Conservation (phyloP, 1,140 invertebrate genomes). For the Saccostrea cuccullata region DNA sequence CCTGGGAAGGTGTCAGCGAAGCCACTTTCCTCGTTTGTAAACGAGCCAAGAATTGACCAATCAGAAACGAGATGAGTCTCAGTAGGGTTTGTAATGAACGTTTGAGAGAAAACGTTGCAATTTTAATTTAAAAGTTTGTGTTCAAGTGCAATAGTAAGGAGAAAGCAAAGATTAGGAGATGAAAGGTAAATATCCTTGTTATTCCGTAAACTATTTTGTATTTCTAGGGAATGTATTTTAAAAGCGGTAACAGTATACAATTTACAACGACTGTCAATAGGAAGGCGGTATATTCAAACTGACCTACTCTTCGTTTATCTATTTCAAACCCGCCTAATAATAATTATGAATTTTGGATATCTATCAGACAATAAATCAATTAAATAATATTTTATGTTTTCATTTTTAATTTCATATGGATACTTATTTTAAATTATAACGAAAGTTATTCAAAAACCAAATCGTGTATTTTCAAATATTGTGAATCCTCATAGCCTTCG, state of each 20-base stretch:
- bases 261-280: not conserved
- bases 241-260: not conserved
- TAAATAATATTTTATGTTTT: no score
- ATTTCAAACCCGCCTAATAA: not conserved
- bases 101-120: not conserved
- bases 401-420: no score
- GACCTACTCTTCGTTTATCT: not conserved
- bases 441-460: no score
- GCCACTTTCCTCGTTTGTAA: slow-evolving; percentile 46
- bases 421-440: no score
- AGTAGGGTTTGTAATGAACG: not conserved
- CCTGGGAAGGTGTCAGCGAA: slow-evolving; percentile 34
- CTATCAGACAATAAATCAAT: no score
- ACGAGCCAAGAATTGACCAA: slow-evolving; percentile 44
- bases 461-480: no score
- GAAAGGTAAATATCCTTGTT: slow-evolving; percentile 27
- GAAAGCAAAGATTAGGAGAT: not conserved
- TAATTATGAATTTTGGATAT: no score
- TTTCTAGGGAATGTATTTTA: not conserved
- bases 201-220: slow-evolving; percentile 5
- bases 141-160: slow-evolving; percentile 9
- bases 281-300: slow-evolving; percentile 28
- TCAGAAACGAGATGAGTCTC: slow-evolving; percentile 38
- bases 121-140: slow-evolving; percentile 25
- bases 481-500: no score